Conservation (phyloP, 2,797 vertebrate genomes). For the Schizopygopsis malacanthus region DNA sequence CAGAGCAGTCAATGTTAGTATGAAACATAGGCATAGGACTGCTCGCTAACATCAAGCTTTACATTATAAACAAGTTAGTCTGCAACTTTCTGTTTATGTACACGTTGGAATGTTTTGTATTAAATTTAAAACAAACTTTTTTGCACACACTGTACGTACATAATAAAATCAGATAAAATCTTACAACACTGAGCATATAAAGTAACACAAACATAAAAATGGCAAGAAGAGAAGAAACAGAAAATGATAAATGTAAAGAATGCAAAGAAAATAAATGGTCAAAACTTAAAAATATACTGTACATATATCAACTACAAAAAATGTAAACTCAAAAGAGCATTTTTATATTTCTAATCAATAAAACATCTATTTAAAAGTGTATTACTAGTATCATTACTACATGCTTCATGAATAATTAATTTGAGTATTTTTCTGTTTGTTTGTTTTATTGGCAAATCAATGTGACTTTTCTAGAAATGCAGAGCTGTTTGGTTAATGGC, state of each 20-base stretch:
- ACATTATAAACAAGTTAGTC: background rate
- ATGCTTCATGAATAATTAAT: background rate
- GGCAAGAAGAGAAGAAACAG: background rate
- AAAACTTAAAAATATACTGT: too few species aligned
- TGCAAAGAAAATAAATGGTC: background rate
- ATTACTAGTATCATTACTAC: background rate
- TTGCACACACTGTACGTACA: background rate
- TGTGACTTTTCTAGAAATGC: background rate
- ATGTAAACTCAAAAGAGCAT: too few species aligned
- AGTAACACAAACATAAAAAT: background rate
- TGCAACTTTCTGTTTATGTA: background rate
- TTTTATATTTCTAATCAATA: background rate
- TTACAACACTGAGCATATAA: background rate
- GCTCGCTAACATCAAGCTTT: background rate
- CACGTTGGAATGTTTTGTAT: background rate
- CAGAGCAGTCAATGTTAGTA: background rate
- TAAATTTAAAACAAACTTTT: background rate
- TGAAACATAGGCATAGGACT: background rate
- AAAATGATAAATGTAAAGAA: background rate
- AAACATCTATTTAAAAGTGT: background rate
- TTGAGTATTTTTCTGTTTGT: background rate
- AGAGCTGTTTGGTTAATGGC: background rate
- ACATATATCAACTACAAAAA: background rate
- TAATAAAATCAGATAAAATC: background rate
- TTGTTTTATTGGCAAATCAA: background rate